Percentiles rank a stretch among this genome's conserved stretches.
Evolutionary conservation across 2,797 vertebrate species (phyloP).

Genomic region (Rhyacichthys aspro): DNA sequence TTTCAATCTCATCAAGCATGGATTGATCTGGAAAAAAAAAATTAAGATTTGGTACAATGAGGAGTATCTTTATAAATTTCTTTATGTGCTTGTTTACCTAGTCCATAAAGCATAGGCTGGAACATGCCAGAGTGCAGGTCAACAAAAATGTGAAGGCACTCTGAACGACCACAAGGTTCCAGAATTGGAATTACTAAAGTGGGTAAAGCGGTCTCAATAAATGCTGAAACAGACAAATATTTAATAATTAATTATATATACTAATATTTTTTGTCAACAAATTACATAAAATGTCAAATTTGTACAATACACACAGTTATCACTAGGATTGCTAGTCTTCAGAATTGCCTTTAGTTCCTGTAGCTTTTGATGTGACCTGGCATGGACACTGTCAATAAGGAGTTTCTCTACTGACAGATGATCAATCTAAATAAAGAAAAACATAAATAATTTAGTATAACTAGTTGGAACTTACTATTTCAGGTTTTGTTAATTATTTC

Average conservation of each 20-base stretch:
- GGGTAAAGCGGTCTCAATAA: conserved; percentile 95
- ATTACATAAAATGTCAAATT: conserved; percentile 3
- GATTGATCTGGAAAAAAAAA: conserved; percentile 84
- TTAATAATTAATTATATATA: neutral
- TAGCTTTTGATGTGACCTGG: conserved; percentile 96
- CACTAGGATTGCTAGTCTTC: conserved; percentile 89
- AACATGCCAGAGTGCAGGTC: conserved; percentile 99
- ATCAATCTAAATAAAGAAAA: conserved; percentile 85
- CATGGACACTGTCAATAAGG: conserved; percentile 97
- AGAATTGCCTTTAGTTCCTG: conserved; percentile 97
- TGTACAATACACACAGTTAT: conserved; percentile 88
- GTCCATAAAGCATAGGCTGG: conserved; percentile 96
- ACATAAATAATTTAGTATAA: too few relatives aligned
- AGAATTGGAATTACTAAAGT: conserved; percentile 95
- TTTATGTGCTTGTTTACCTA: conserved; percentile 82
- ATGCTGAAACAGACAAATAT: conserved; percentile 81
- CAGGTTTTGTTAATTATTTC: neutral
- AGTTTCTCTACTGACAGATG: conserved; percentile 98
- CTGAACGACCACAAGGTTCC: conserved; percentile 94
- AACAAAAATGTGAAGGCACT: conserved; percentile 98
- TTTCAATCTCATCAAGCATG: conserved; percentile 95
- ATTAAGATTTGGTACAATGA: too few relatives aligned
- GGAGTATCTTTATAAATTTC: too few relatives aligned
- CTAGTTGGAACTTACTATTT: neutral
- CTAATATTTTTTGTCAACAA: neutral